Evolutionary conservation across 2,113 vertebrate genomes (phyloP).

Genomic region (Theropithecus gelada): DNA sequence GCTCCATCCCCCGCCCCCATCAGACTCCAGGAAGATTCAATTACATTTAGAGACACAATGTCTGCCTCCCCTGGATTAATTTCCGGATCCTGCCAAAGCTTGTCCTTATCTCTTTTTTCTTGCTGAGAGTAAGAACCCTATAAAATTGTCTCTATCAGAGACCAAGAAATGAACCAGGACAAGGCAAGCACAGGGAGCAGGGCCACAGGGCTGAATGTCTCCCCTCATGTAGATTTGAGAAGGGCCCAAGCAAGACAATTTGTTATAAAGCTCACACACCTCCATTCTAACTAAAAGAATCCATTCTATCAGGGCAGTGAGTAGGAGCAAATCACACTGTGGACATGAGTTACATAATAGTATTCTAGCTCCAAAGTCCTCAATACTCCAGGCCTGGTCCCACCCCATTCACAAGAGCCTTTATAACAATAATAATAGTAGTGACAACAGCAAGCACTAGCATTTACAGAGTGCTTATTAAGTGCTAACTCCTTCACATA

Average conservation of each 20-base stretch:
- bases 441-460: neutral
- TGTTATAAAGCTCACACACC: neutral
- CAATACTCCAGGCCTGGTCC: too few relatives aligned
- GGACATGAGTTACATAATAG: neutral
- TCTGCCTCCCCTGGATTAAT: conserved; percentile 80
- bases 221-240: neutral
- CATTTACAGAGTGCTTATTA: neutral
- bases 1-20: neutral
- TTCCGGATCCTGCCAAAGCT: conserved; percentile 77
- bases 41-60: conserved; percentile 78
- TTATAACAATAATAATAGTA: neutral
- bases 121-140: conserved; percentile 72
- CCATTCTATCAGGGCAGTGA: neutral
- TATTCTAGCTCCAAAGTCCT: neutral
- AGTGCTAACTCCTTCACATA: neutral
- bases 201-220: neutral
- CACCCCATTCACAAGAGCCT: neutral
- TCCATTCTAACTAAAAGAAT: neutral
- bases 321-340: too few relatives aligned
- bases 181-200: neutral
- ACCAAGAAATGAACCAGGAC: conserved; percentile 46
- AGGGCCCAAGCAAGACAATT: neutral
- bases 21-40: conserved; percentile 77
- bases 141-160: conserved; percentile 64
- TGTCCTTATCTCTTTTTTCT: conserved; percentile 76